Base-by-base conservation (phyloP, 2,888 invertebrate species). In the Hemicrepidius hirtus region DNA sequence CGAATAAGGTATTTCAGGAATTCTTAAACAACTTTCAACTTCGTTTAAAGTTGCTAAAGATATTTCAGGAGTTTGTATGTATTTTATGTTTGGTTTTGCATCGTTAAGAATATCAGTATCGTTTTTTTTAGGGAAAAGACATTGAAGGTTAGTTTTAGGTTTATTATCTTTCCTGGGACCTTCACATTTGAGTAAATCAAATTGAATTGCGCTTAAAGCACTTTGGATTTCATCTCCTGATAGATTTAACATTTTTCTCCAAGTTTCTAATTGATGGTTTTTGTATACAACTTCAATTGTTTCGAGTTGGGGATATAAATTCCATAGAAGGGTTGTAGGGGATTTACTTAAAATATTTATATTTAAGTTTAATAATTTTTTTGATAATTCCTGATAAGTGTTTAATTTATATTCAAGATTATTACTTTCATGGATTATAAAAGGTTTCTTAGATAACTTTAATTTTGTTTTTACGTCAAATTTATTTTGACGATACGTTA, bases 1-100 rank as follows among this genome's bases (percentile, higher is more conserved):
- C 7, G 35, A 20, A 41, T 41, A 10, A 12, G 67, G 67, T 6
- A 67, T 18, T 35, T 55, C 18, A 35, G 21, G 18, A 2, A 12
- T 24, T 49, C 5, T 21, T 49, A 41, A 13, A 16, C n/a, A 2
- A 5, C 41, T 13, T 41, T 20, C 21, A 3, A 12, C 21, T 10
- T 55, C 32, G 2, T 9, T 13, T 6, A 35, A 4, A 16, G 10
- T 16, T 9, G 35, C 9, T 55, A 28, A 12, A 9, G 35, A 55
- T 18, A 55, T 55, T 1, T 55, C 18, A 21, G 50, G 50, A 10
- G 50, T 50, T 24, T 50, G 24, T 21, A 50, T 50, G 21, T 50
- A 50, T 28, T 21, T 21, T 3, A 50, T n/a, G 2, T 50, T 5
- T 0, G 50, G 50, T 3, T n/a, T n/a, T 1, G 24, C 50, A 28